Conservation (phyloP, 1,140 invertebrate genomes). For the Charaxes varanes region DNA sequence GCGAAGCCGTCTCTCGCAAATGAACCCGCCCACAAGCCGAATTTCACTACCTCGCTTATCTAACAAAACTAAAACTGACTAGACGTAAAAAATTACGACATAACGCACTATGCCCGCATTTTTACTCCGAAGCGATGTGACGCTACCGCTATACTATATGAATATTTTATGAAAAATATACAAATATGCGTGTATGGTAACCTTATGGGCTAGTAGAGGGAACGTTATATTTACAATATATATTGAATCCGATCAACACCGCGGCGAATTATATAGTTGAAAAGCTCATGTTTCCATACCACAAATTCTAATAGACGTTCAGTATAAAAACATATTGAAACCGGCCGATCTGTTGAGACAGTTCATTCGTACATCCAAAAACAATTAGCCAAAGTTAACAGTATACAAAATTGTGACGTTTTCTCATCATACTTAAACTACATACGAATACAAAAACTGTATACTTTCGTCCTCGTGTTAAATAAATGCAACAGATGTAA, state of each 20-base stretch:
- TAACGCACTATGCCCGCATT: slow-evolving; percentile 40
- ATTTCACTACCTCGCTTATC: slow-evolving; percentile 36
- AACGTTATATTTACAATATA: slow-evolving; percentile 43
- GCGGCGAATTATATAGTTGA: slow-evolving; percentile 24
- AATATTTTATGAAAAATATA: slow-evolving; percentile 59
- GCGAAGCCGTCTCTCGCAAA: slow-evolving; percentile 21
- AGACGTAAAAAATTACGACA: slow-evolving; percentile 57
- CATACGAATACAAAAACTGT: slow-evolving; percentile 6
- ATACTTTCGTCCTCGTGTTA: slow-evolving; percentile 23
- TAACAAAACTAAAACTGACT: slow-evolving; percentile 58
- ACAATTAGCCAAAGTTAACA: background rate
- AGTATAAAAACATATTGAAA: too few relatives aligned
- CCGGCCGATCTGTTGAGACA: too few relatives aligned
- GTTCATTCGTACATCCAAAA: background rate
- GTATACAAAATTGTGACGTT: slow-evolving; percentile 25
- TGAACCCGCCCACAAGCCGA: slow-evolving; percentile 32
- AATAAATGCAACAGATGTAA: slow-evolving; percentile 65
- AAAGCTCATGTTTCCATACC: slow-evolving; percentile 35
- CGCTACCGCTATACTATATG: slow-evolving; percentile 18
- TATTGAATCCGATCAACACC: slow-evolving; percentile 13
- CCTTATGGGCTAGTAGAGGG: slow-evolving; percentile 39
- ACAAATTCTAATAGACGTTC: slow-evolving; percentile 19
- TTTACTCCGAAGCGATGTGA: slow-evolving; percentile 52
- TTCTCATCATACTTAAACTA: slow-evolving; percentile 16
- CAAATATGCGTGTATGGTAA: slow-evolving; percentile 54